Evolutionary conservation across 1,140 invertebrate genomes (phyloP), one percentile per base, ranked within the genome.

Genomic region (Pinna nobilis): DNA sequence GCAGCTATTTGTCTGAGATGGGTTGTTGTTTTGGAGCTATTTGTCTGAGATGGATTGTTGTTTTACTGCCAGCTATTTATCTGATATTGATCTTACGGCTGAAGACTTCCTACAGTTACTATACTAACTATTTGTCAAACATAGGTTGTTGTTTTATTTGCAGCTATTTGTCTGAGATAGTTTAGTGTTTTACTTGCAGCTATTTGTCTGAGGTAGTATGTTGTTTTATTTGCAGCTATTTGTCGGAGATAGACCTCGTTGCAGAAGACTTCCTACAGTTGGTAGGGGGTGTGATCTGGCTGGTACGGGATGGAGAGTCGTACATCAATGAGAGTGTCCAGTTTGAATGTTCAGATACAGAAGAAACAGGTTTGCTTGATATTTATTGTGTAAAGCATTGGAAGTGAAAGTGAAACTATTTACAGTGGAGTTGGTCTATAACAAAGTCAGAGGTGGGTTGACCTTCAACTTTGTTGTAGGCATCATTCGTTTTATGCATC

Each of bases 201-300:
- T 90, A 89, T 77, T 60, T 90, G n/a, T 86, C 88, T 13, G 82
- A 87, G 66, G 82, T 85, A 20, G 82, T n/a, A n/a, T 53, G 18
- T 53, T 11, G 23, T 25, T 51, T 7, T 25, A 53, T 33, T 33
- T 59, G 53, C 71, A 88, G 89, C 15, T 90, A 89, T 77, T 60
- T 90, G n/a, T 86, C 88, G 7, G 82, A 87, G 66, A 82, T 85
- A 20, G 82, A 86, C 37, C 44, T 87, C 13, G 44, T 84, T 5
- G 72, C 72, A 28, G 76, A 82, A 20, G 74, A 86, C 23, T 88
- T 90, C 73, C n/a, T 73, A 7, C 87, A 90, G 74, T 76, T 90
- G 35, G 86, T 89, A 20, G 85, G 87, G 44, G 89, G 89, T 35
- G 88, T 89, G 2, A 80, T 89, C 18, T 90, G 89, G 89, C 67